Evolutionary conservation across 30 jellyfish, hydroid and myxozoan genomes (phyloP), one percentile per base, ranked within the genome.

Genomic region (Chironex yamaguchii): DNA sequence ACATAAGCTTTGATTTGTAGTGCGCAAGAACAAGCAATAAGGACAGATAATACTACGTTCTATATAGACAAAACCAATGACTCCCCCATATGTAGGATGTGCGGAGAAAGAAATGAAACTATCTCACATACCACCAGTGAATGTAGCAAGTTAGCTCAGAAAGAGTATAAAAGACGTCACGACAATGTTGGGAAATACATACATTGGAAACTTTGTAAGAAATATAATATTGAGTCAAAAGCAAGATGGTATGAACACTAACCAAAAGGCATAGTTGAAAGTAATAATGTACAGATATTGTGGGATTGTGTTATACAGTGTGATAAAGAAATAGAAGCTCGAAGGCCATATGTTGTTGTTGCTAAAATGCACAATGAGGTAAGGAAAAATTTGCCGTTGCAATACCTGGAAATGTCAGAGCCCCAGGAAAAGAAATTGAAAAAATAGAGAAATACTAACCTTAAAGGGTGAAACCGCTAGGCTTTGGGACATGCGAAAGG

Each of bases 11-110:
- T 25, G 79, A 66, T 26, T 66, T 66, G 79, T 28, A 66, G 79
- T 66, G 79, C 52, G 58, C 79, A 66, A 66, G 79, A 66, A 66
- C 79, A 66, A 66, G 79, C 62, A 31, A 66, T 66, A 66, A 25
- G 79, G 58, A 66, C 79, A 66, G 30, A 62, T 11, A 63, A 63
- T 63, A 63, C 42, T 24, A 63, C 28, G 76, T 6, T 63, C 48
- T 0, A 0, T 68, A 68, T 0, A 0, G 71, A 68, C 82, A 68
- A 68, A 52, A 68, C 82, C 73, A 34, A 31, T 20, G 3, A 28
- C 35, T 31, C 82, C 63, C 3, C 73, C 0, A 11, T 0, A 13
- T 68, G 82, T 34, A 68, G 58, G 82, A 0, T 31, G 73, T 68
- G 71, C 73, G 21, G 73, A 68, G 82, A 68, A 68, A 68, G 82